Base-by-base conservation (phyloP, 2,113 vertebrate species). In the Passer montanus region DNA sequence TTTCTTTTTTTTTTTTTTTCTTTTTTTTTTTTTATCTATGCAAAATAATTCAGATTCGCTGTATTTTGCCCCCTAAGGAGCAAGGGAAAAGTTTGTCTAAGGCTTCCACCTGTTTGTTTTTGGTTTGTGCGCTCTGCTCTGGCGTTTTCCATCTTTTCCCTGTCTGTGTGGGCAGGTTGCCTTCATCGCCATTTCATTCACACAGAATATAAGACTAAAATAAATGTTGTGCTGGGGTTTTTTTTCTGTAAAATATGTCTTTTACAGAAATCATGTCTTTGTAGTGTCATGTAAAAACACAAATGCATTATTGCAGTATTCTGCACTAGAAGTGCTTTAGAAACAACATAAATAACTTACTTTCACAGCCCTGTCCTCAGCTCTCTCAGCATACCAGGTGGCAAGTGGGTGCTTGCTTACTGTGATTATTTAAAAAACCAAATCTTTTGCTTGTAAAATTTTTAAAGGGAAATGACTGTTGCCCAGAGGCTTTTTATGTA, bases 1-100 rank as follows among this genome's bases (percentile, higher is more conserved):
- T 37, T 37, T 37, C 8, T 35, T 37, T 37, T 37, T 37, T 37
- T 37, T 37, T 30, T 35, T 37, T 37, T 37, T 37, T 37, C 8
- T 37, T 37, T 37, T 37, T 37, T 37, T 37, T 37, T 37, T 37
- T 37, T 37, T 37, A 37, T 1, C 3, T 5, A 49, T 3, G 18
- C 27, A 14, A 78, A 72, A 9, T 8, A 20, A 21, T 13, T 22
- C 2, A 12, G 30, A 7, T n/a, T 46, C 20, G 2, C 31, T 20
- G 0, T 17, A 3, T 43, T 27, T 62, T 8, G 1, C 5, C 4
- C 4, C 3, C 8, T 3, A 2, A 18, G 55, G 37, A 69, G 13
- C 26, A 37, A 26, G 5, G 2, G 46, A 19, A 41, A 33, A n/a
- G 33, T 76, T 24, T 44, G 15, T 10, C 26, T 3, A 2, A 14